Percentiles rank a stretch among this genome's conserved stretches.
phyloP scores from a whole-genome alignment of 2,888 invertebrate species.

The Halocaridina rubra region DNA sequence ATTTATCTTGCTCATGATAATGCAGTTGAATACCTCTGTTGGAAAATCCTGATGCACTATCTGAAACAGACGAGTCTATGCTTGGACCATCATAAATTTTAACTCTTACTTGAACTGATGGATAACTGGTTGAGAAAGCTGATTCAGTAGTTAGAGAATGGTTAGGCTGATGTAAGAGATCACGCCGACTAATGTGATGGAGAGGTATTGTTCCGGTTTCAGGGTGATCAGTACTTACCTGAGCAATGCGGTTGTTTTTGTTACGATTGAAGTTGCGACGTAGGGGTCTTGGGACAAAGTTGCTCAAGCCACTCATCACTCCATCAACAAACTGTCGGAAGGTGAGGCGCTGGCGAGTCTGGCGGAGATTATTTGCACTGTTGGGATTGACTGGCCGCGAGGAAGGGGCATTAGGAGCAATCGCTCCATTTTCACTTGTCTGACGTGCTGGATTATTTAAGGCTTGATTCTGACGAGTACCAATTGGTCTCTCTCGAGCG shows the following conservation, averaged over 20 bases:
- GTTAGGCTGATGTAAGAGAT: too few species aligned
- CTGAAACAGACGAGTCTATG: too few species aligned
- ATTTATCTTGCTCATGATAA: too few species aligned
- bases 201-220: too few species aligned
- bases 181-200: too few species aligned
- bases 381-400: neutral
- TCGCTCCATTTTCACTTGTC: neutral
- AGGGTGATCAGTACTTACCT: slow-evolving; percentile 28
- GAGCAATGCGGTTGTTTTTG: neutral
- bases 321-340: slow-evolving; percentile 43
- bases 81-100: too few species aligned
- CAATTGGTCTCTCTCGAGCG: neutral
- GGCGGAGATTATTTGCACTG: neutral
- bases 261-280: slow-evolving; percentile 16
- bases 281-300: slow-evolving; percentile 18
- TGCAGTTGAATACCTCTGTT: too few species aligned
- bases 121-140: too few species aligned
- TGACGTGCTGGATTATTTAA: neutral
- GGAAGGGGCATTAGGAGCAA: neutral
- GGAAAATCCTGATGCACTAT: too few species aligned
- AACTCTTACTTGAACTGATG: too few species aligned
- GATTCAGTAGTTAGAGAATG: too few species aligned
- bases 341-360: slow-evolving; percentile 17
- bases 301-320: slow-evolving; percentile 11
- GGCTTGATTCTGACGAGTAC: neutral